Conservation (phyloP, 2,797 vertebrate genomes). For the Remorina albescens region DNA sequence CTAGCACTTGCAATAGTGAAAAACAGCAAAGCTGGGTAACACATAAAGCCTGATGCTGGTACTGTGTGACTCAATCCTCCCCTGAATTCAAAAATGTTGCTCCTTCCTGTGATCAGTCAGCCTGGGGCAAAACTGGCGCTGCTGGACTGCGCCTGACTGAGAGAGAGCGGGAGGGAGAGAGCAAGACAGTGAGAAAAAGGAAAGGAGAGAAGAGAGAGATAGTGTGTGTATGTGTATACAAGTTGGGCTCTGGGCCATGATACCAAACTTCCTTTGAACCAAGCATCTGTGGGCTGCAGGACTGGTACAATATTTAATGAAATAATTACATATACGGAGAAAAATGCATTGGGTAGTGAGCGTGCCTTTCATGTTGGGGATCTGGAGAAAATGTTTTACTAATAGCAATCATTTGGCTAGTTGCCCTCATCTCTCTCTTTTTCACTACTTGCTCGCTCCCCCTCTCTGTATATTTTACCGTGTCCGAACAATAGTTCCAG, state of each 20-base stretch:
- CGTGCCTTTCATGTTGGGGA: conserved; percentile 67
- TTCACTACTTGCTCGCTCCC: no score
- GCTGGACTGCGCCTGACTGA: conserved; percentile 71
- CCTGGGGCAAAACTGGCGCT: conserved; percentile 83
- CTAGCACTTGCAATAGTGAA: conserved; percentile 58
- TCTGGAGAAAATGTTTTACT: conserved; percentile 64
- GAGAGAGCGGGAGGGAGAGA: conserved; percentile 44
- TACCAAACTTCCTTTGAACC: conserved; percentile 85
- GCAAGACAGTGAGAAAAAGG: conserved; percentile 33
- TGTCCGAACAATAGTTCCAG: conserved; percentile 60
- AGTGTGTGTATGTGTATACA: conserved; percentile 62
- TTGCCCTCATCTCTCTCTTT: conserved; percentile 52
- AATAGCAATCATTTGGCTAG: conserved; percentile 69
- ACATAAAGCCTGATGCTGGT: conserved; percentile 70
- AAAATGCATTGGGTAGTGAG: conserved; percentile 68
- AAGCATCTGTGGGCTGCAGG: conserved; percentile 79
- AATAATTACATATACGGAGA: conserved; percentile 82
- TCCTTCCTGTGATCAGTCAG: conserved; percentile 85
- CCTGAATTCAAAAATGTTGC: conserved; percentile 84
- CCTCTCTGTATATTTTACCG: no score
- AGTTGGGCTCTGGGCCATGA: conserved; percentile 75
- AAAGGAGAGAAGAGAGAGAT: conserved; percentile 35
- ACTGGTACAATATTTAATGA: conserved; percentile 85
- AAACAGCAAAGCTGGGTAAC: conserved; percentile 65
- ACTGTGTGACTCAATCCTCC: conserved; percentile 80